Base-by-base conservation (phyloP, 2,888 invertebrate species). In the Uloborus plumipes region DNA sequence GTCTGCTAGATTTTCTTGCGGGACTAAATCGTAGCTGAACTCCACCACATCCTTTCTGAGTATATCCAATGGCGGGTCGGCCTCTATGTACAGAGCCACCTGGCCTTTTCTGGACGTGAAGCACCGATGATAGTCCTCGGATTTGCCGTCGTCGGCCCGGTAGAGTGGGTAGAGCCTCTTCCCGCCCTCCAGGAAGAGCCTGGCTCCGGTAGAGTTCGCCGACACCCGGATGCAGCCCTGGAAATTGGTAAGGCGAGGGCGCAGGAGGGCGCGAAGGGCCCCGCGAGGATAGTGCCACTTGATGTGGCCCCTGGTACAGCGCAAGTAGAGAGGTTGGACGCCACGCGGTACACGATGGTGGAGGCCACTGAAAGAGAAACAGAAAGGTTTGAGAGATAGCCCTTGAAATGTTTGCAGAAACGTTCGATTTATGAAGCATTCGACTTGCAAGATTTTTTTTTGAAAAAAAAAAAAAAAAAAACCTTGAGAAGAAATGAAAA, bases 231-330 rank as follows among this genome's bases (percentile, higher is more conserved):
- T 91, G 89, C 94, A 94, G 65, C 93, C 93, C 62, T 92, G 91
- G 89, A 94, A 94, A 87, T 93, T 92, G 20, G 84, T 73, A 53
- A 85, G 75, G 18, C 84, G 81, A 14, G 92, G 89, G 67, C 92
- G 90, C 85, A 94, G 91, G 58, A 94, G 91, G 69, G 94, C 91
- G 26, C 94, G 89, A 22, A 94, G 89, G 0, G 94, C 94, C 0
- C 94, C 94, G 11, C 92, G 91, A 0, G 94, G 94, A 88, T 94
- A 94, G 86, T 92, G 89, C 94, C 94, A 94, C 26, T 92, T 91
- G 18, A 94, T 92, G 50, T 90, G 90, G 31, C 94, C 94, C 84
- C 93, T 92, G n/a, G 93, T 91, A 87, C 94, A 94, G 31, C 94
- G 91, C 69, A 94, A 91, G 89, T 94, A 94, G 51, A 94, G 93